Base-by-base conservation (phyloP, 1,140 invertebrate genomes). In the Caligus rogercresseyi region DNA sequence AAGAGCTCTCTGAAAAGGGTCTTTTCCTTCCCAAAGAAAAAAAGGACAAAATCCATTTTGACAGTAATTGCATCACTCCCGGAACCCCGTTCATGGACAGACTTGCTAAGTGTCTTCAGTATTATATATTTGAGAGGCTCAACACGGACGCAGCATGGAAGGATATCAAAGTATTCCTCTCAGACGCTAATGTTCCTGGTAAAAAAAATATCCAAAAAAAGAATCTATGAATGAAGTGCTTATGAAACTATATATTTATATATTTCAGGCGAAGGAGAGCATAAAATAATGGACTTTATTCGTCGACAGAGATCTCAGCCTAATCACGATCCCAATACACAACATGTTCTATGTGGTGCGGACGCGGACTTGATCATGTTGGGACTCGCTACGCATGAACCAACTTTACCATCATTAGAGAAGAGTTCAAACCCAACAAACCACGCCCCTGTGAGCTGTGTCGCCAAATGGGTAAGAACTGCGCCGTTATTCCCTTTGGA, bases 281-380 rank as follows among this genome's bases (percentile, higher is more conserved):
- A 98, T 71, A 98, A 98, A 76, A 98, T 98, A 68, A 98, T 98
- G 94, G 93, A 98, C 75, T 98, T 83, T 73, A 95, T 98, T 67
- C 78, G 95, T n/a, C 83, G 82, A 69, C 94, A 98, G 75, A 81
- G 92, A 78, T 82, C 83, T 83, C 68, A 66, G 25, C 89, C 90
- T 0, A 83, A 91, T 74, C 92, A 98, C 75, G 89, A 99, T 74
- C 90, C 95, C 0, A 98, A 99, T 72, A 98, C 94, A 0, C 85
- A 89, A 65, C 96, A 99, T 74, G 92, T 92, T 67, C 73, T 99
- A 0, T 98, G 93, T 77, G 96, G 96, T 65, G 95, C 95, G 14
- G 96, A 99, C 76, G 90, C 93, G 21, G 93, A 97, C 80, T 79
- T 98, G n/a, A 97, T 97, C 69, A 95, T 97, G 89, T 76, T 96